phyloP scores from a whole-genome alignment of 2,888 invertebrate species.

The Empis stercorea region DNA sequence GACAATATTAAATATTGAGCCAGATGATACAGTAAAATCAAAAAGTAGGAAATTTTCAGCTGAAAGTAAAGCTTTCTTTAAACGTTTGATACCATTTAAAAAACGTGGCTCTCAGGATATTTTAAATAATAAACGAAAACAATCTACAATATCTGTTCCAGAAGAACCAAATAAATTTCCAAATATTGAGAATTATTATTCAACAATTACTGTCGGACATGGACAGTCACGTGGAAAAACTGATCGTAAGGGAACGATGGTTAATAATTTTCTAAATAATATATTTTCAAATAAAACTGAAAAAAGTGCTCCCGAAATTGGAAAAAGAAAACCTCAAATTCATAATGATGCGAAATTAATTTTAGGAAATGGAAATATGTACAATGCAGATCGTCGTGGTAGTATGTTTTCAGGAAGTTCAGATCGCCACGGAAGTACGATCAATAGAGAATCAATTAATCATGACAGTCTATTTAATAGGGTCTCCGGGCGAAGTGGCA shows the following conservation, averaged over 20 bases:
- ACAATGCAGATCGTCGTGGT: conserved; percentile 20
- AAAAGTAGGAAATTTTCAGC: conserved; percentile 31
- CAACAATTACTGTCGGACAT: conserved; percentile 24
- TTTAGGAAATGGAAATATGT: not conserved
- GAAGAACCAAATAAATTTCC: conserved; percentile 19
- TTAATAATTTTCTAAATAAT: no score
- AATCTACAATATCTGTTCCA: conserved; percentile 28
- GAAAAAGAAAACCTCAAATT: no score
- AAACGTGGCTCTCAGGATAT: conserved; percentile 27
- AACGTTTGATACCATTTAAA: conserved; percentile 29
- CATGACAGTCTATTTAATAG: not conserved
- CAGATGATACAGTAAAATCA: conserved; percentile 17
- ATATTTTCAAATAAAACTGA: no score
- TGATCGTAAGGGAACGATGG: conserved; percentile 24
- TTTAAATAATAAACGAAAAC: conserved; percentile 21
- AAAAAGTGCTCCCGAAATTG: not conserved
- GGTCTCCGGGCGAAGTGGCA: conserved; percentile 4
- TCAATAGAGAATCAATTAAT: conserved; percentile 14
- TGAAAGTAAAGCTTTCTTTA: conserved; percentile 22
- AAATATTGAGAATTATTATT: conserved; percentile 22
- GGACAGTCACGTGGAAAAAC: conserved; percentile 12
- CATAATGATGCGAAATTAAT: not conserved
- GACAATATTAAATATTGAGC: conserved; percentile 6
- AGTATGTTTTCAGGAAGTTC: conserved; percentile 26
- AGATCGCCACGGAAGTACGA: conserved; percentile 5